A percentile compares a stretch with the other conserved stretches of the same genome.
Conservation (phyloP, 2,113 vertebrate species). For the Bos javanicus region DNA sequence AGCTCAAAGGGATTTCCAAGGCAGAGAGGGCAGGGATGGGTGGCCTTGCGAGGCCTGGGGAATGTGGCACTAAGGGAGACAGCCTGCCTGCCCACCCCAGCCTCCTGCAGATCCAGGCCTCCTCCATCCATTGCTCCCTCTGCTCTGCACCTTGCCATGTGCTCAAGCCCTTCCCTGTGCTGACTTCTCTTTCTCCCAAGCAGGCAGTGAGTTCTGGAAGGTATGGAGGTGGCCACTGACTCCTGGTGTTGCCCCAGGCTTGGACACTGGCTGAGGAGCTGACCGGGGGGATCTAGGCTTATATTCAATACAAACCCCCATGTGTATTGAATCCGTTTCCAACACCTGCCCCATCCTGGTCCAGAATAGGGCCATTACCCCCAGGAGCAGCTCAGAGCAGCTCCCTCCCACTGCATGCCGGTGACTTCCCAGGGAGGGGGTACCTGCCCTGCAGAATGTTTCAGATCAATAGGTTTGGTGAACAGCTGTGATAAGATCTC, state of each 20-base stretch:
- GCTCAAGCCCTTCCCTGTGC: not conserved
- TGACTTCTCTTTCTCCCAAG: not conserved
- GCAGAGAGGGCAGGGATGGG: slow-evolving; percentile 41
- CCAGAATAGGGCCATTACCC: not conserved
- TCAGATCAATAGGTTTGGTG: not conserved
- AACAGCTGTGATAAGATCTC: not conserved
- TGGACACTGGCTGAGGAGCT: not conserved
- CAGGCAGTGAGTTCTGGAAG: not conserved
- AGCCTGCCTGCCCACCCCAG: not conserved
- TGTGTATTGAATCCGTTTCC: not conserved
- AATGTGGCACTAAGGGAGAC: not conserved
- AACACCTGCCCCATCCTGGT: not conserved
- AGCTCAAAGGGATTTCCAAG: slow-evolving; percentile 71
- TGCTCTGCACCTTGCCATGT: not conserved
- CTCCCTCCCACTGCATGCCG: not conserved
- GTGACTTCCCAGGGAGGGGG: not conserved
- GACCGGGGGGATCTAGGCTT: not conserved
- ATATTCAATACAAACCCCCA: not conserved
- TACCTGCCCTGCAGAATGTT: not conserved
- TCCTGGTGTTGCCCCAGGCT: not conserved
- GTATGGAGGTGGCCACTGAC: not conserved
- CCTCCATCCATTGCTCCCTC: not conserved
- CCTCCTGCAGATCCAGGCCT: not conserved
- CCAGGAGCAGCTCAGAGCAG: not conserved
- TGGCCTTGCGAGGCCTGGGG: not conserved